Evolutionary conservation across 2,888 invertebrate genomes (phyloP).

Genomic region (Azorinus chamasolen): DNA sequence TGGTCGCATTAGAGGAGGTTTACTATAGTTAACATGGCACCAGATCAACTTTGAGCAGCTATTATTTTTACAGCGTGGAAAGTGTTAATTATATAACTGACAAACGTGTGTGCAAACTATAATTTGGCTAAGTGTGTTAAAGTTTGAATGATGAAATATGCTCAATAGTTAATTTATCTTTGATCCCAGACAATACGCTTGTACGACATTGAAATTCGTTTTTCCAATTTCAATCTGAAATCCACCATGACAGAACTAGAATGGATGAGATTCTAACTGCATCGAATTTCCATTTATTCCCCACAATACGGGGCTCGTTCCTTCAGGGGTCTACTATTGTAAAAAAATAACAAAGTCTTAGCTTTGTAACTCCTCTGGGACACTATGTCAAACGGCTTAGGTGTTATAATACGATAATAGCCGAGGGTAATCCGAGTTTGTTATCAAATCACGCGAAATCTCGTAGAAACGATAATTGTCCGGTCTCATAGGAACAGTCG

Average conservation of each 20-base stretch:
- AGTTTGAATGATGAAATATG: too few species aligned
- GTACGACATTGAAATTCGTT: not conserved
- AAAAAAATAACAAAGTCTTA: constrained; percentile 29
- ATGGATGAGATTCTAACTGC: constrained; percentile 25
- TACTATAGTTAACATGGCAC: too few species aligned
- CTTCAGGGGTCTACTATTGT: constrained; percentile 11
- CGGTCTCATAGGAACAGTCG: constrained; percentile 55
- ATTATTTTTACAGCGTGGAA: too few species aligned
- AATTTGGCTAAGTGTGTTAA: too few species aligned
- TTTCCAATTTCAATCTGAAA: constrained; percentile 20
- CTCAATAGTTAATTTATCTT: too few species aligned
- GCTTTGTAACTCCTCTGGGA: constrained; percentile 31
- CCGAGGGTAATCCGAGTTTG: constrained; percentile 64
- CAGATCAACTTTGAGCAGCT: too few species aligned
- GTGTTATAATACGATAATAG: constrained; percentile 63
- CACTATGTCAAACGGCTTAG: constrained; percentile 56
- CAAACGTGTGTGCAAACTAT: too few species aligned
- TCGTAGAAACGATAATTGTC: constrained; percentile 59
- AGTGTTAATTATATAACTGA: too few species aligned
- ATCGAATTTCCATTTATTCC: constrained; percentile 34
- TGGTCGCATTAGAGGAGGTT: too few species aligned
- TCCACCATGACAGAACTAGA: constrained; percentile 9
- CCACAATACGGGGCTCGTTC: constrained; percentile 16
- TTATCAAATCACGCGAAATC: constrained; percentile 65
- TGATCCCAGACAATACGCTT: too few species aligned